A percentile compares a stretch with the other conserved stretches of the same genome.
Evolutionary conservation across 2,113 vertebrate species (phyloP).

Genomic region (Charina bottae): DNA sequence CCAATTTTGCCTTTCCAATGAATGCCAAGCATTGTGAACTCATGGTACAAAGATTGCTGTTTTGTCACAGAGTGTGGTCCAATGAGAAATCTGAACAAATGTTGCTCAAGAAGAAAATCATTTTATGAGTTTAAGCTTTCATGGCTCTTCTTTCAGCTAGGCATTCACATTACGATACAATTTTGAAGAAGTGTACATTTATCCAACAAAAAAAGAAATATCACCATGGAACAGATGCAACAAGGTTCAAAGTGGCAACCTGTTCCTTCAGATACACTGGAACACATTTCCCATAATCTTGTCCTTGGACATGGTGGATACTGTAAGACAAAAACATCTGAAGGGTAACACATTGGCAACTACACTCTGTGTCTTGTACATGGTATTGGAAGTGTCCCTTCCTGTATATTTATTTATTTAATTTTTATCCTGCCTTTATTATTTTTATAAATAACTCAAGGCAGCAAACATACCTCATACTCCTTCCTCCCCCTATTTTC

Average conservation of each 20-base stretch:
- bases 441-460: no score
- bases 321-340: background rate
- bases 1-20: background rate
- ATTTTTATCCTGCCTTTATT: no score
- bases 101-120: background rate
- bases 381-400: background rate
- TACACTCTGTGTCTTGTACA: background rate
- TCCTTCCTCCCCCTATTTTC: no score
- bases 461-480: no score
- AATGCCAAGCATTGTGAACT: background rate
- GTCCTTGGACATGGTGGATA: background rate
- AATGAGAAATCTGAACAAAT: slow-evolving; percentile 33
- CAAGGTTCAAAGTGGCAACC: background rate
- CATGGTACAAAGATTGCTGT: background rate
- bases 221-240: background rate
- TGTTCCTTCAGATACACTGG: background rate
- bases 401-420: no score
- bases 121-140: background rate
- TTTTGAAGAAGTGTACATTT: slow-evolving; percentile 10
- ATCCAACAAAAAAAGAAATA: background rate
- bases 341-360: background rate
- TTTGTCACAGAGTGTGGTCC: slow-evolving; percentile 19
- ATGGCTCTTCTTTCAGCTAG: background rate
- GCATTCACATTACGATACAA: background rate
- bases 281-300: background rate